phyloP scores from a whole-genome alignment of 1,140 invertebrate species.

The Aphaenogaster rudis region DNA sequence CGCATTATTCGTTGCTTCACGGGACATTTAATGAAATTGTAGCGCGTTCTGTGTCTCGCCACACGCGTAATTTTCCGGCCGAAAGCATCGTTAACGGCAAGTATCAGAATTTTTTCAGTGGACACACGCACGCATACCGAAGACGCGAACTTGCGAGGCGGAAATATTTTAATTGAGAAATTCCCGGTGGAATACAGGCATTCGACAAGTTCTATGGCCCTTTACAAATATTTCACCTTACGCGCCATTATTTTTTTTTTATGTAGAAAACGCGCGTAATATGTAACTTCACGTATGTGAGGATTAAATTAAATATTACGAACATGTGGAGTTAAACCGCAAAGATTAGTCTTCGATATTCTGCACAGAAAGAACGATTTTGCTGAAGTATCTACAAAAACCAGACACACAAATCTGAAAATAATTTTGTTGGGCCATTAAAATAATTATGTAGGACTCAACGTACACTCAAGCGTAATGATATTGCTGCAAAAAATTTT shows the following conservation, averaged over 20 bases:
- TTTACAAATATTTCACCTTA: not conserved
- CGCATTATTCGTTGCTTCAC: constrained; percentile 29
- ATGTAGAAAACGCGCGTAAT: not conserved
- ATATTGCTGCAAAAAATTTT: no score
- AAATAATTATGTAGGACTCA: no score
- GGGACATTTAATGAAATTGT: constrained; percentile 59
- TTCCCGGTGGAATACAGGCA: not conserved
- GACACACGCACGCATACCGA: not conserved
- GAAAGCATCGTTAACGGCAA: constrained; percentile 28
- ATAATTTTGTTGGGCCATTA: no score
- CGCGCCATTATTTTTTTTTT: not conserved
- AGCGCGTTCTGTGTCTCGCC: not conserved
- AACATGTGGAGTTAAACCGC: not conserved
- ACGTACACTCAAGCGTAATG: no score
- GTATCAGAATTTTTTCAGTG: constrained; percentile 9
- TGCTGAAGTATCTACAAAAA: no score
- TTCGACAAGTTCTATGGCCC: not conserved
- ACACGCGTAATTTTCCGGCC: not conserved
- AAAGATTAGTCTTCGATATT: not conserved
- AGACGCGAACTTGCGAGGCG: not conserved
- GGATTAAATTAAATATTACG: not conserved
- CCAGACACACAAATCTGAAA: no score
- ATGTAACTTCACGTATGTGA: not conserved
- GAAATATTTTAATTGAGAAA: constrained; percentile 62
- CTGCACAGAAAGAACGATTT: no score